phyloP scores from a whole-genome alignment of 2,888 invertebrate species.

The Cataglyphis rosenhaueri region DNA sequence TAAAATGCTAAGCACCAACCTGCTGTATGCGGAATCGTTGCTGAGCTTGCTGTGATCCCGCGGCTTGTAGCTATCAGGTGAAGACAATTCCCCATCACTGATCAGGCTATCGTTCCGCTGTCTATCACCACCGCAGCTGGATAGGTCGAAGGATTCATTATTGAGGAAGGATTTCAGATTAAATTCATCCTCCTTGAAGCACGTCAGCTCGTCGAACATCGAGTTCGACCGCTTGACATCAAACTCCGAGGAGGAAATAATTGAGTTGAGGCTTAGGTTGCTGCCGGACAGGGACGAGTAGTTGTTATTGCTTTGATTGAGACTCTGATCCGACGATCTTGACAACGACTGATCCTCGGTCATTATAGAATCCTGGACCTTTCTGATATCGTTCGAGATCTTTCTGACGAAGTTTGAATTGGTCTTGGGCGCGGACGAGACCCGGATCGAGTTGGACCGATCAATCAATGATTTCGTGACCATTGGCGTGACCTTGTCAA shows the following conservation, averaged over 20 bases:
- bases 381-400: slow-evolving; percentile 17
- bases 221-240: slow-evolving; percentile 82
- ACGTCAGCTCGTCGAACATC: slow-evolving; percentile 89
- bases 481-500: slow-evolving; percentile 71
- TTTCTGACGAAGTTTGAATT: slow-evolving; percentile 71
- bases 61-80: slow-evolving; percentile 81
- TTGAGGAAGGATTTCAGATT: slow-evolving; percentile 84
- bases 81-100: slow-evolving; percentile 82
- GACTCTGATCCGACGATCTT: slow-evolving; percentile 53
- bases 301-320: slow-evolving; percentile 67
- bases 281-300: slow-evolving; percentile 74
- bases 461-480: slow-evolving; percentile 68
- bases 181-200: slow-evolving; percentile 89
- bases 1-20: slow-evolving; percentile 87
- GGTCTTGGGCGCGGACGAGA: slow-evolving; percentile 75
- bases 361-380: slow-evolving; percentile 9
- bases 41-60: slow-evolving; percentile 83
- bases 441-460: slow-evolving; percentile 78
- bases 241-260: slow-evolving; percentile 78
- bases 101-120: slow-evolving; percentile 71
- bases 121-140: slow-evolving; percentile 73
- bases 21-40: slow-evolving; percentile 94
- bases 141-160: slow-evolving; percentile 84
- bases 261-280: slow-evolving; percentile 80
- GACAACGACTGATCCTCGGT: slow-evolving; percentile 37